phyloP scores from a whole-genome alignment of 2,888 invertebrate genomes.

The Ormyrus thymus region DNA sequence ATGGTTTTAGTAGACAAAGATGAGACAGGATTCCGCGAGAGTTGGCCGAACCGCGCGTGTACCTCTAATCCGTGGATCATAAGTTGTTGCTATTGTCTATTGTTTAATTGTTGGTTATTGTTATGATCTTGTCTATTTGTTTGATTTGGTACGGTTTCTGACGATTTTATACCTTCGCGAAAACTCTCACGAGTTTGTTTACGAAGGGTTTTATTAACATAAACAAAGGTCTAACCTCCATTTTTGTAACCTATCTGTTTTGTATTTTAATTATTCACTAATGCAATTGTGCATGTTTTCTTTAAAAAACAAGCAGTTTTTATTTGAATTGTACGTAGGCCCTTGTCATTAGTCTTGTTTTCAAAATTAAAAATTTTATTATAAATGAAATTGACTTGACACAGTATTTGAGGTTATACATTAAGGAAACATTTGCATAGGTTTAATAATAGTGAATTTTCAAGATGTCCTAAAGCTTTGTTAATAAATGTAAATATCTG shows the following conservation, averaged over 20 bases:
- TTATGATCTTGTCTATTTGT: neutral
- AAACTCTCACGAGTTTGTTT: conserved; percentile 10
- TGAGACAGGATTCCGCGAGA: conserved; percentile 40
- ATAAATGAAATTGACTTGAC: no score
- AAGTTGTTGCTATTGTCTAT: neutral
- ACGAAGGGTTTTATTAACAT: conserved; percentile 5
- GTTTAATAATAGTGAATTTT: no score
- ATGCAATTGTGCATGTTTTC: no score
- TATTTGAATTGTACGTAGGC: no score
- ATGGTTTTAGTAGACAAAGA: conserved; percentile 22
- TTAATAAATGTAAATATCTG: no score
- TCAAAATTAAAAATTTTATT: no score
- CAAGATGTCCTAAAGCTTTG: no score
- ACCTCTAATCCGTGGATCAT: neutral
- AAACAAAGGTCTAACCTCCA: conserved; percentile 54
- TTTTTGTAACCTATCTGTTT: neutral
- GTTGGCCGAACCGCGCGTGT: conserved; percentile 44
- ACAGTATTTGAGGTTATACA: no score
- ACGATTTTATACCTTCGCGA: neutral
- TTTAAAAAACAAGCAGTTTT: no score
- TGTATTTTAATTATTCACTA: no score
- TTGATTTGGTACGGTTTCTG: neutral
- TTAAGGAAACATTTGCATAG: no score
- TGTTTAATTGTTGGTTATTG: conserved; percentile 14
- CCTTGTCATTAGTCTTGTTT: no score